These are phyloP conservation scores for Rutilus rutilus DNA, from an alignment of 2,113 vertebrate species.

Conservation along the genomic window DNA sequence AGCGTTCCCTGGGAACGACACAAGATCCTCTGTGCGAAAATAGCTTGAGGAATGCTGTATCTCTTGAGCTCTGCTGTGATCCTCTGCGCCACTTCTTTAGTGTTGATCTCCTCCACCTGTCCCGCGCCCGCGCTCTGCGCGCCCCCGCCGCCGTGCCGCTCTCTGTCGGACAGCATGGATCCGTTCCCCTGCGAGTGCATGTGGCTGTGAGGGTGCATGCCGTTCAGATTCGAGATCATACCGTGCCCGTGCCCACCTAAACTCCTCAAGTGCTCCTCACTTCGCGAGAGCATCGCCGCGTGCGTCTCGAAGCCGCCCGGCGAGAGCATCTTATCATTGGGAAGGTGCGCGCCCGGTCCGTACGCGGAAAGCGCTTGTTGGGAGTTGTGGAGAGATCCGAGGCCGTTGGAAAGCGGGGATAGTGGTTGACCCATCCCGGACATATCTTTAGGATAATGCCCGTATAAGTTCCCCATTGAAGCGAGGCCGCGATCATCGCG, in stretches of 20 bases:
- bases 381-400: conserved; percentile 91
- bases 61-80: conserved; percentile 97
- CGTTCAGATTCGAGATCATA: conserved; percentile 88
- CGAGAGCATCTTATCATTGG: conserved; percentile 92
- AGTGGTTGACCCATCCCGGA: conserved; percentile 90
- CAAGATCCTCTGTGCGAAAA: conserved; percentile 96
- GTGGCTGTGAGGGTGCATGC: conserved; percentile 87
- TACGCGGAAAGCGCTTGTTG: conserved; percentile 89
- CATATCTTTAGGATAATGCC: conserved; percentile 97
- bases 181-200: conserved; percentile 85
- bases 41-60: conserved; percentile 98
- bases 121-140: conserved; percentile 81
- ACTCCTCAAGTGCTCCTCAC: conserved; percentile 91
- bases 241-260: conserved; percentile 85
- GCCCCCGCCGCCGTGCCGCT: conserved; percentile 75
- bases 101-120: conserved; percentile 97
- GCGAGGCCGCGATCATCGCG: conserved; percentile 91
- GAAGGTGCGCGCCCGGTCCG: conserved; percentile 84
- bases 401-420: conserved; percentile 90
- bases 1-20: conserved; percentile 97
- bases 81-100: conserved; percentile 95
- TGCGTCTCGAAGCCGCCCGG: conserved; percentile 93
- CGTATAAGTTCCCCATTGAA: conserved; percentile 93
- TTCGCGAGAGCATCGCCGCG: conserved; percentile 90
- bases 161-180: conserved; percentile 83